Conservation (phyloP, 30 jellyfish, hydroid and myxozoan genomes). For the Aurelia sp. region DNA sequence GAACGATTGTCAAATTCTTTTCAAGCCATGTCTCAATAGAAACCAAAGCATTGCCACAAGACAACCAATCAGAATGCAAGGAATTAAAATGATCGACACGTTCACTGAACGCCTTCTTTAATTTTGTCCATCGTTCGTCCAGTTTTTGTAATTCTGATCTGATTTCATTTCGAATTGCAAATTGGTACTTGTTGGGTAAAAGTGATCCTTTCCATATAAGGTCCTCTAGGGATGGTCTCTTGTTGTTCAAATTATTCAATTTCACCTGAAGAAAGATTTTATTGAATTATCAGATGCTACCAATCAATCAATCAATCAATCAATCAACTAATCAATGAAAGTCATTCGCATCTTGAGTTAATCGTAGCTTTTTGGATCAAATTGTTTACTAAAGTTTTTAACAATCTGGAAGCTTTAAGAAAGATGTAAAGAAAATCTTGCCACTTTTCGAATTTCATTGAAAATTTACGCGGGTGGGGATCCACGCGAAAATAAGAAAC, state of each 20-base stretch:
- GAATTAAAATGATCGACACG: constrained; percentile 23
- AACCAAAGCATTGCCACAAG: constrained; percentile 9
- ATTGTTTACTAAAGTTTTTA: too few relatives aligned
- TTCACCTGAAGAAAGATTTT: constrained; percentile 21
- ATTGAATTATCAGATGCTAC: too few relatives aligned
- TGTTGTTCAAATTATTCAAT: constrained; percentile 38
- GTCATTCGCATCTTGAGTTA: too few relatives aligned
- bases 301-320: too few relatives aligned
- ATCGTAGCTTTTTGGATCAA: too few relatives aligned
- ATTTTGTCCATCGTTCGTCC: constrained; percentile 60
- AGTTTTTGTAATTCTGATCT: constrained; percentile 60
- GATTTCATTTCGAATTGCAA: constrained; percentile 61
- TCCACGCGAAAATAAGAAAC: too few relatives aligned
- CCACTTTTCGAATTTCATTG: too few relatives aligned
- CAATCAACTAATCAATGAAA: too few relatives aligned
- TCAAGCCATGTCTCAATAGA: constrained; percentile 20
- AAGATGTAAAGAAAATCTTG: too few relatives aligned
- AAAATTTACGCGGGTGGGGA: too few relatives aligned
- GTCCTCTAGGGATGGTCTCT: constrained; percentile 71
- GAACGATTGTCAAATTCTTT: background rate
- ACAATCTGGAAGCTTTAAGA: too few relatives aligned
- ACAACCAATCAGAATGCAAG: constrained; percentile 44
- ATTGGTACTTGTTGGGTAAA: constrained; percentile 71
- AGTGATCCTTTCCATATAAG: constrained; percentile 92
- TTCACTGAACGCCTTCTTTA: constrained; percentile 13